These are phyloP conservation scores for Drosophila prolongata DNA, from an alignment of 2,888 invertebrate species.

Conservation along the genomic window DNA sequence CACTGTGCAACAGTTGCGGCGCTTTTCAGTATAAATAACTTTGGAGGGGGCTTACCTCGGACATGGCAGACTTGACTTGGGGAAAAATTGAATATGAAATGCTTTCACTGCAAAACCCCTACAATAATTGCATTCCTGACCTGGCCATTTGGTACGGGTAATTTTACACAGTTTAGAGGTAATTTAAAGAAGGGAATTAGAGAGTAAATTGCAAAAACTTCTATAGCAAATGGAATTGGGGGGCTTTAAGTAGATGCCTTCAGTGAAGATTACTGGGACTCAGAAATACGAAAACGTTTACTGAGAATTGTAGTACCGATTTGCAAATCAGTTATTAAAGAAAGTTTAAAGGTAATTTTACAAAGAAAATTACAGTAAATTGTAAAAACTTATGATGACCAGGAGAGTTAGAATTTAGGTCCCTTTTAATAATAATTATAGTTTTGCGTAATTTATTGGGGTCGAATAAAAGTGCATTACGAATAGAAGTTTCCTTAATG, in stretches of 20 bases:
- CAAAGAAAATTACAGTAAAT: background rate
- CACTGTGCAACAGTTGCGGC: slow-evolving; percentile 8
- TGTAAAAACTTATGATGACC: background rate
- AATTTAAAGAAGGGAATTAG: background rate
- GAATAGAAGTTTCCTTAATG: no score
- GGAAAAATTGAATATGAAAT: slow-evolving; percentile 8
- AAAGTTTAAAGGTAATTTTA: background rate
- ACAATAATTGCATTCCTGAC: background rate
- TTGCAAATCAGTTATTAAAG: no score
- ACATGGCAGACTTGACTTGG: background rate
- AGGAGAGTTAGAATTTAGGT: no score
- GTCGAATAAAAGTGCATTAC: no score
- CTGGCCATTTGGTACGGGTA: background rate
- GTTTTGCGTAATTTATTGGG: no score
- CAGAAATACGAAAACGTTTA: no score
- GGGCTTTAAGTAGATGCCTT: no score
- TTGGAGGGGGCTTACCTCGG: background rate
- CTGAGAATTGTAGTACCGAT: no score
- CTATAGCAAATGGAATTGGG: background rate
- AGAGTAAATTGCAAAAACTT: background rate
- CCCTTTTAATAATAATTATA: no score
- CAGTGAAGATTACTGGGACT: no score
- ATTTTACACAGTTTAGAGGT: background rate
- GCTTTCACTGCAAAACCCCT: background rate
- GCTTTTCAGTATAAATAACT: background rate